Evolutionary conservation across 2,888 invertebrate species (phyloP).

Genomic region (Empis livida): DNA sequence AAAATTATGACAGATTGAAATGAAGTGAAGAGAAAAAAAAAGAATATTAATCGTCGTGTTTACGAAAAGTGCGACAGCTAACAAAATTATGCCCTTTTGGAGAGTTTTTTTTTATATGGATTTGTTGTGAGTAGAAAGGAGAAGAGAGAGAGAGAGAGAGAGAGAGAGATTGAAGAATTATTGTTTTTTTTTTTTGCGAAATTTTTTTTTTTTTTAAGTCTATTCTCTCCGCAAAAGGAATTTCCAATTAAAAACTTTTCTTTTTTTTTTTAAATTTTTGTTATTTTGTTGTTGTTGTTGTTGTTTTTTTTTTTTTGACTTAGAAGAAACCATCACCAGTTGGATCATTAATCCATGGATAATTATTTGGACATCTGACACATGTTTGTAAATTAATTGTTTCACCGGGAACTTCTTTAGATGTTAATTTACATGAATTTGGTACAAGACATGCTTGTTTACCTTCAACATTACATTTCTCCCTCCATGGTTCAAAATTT

Average conservation of each 20-base stretch:
- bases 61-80: too few species aligned
- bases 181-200: conserved; percentile 10
- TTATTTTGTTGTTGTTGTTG: too few species aligned
- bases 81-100: not conserved
- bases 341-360: conserved; percentile 90
- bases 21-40: too few species aligned
- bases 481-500: conserved; percentile 90
- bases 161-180: conserved; percentile 3
- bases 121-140: not conserved
- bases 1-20: too few species aligned
- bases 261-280: conserved; percentile 18
- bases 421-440: conserved; percentile 79
- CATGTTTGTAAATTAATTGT: conserved; percentile 89
- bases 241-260: conserved; percentile 10
- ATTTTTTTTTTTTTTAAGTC: conserved; percentile 13
- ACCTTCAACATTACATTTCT: conserved; percentile 82
- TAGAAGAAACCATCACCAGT: conserved; percentile 64
- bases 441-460: conserved; percentile 75
- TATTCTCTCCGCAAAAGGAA: conserved; percentile 7
- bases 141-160: too few species aligned
- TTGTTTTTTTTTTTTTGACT: conserved; percentile 34
- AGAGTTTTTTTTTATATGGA: conserved; percentile 4
- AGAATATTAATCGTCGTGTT: too few species aligned
- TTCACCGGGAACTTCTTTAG: conserved; percentile 88
- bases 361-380: conserved; percentile 84